phyloP scores from a whole-genome alignment of 1,140 invertebrate species.

The Aricia agestis region DNA sequence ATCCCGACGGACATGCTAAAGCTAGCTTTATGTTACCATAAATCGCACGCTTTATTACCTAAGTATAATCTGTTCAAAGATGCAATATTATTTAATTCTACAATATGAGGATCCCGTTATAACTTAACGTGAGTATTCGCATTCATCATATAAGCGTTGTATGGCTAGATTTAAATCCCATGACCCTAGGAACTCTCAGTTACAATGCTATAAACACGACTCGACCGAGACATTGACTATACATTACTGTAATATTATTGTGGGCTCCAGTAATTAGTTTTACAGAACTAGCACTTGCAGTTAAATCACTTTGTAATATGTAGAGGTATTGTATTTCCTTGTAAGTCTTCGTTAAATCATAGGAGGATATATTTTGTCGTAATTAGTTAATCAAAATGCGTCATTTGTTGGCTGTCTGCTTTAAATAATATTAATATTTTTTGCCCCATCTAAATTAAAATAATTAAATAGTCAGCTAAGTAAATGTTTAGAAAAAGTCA shows the following conservation, averaged over 20 bases:
- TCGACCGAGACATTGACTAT: not conserved
- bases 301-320: not conserved
- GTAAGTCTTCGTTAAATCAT: not conserved
- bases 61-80: no score
- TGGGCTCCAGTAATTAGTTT: not conserved
- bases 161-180: not conserved
- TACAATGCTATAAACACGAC: not conserved
- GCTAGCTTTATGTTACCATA: no score
- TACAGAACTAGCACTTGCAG: not conserved
- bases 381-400: not conserved
- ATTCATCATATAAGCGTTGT: constrained; percentile 8
- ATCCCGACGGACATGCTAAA: no score
- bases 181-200: constrained; percentile 5
- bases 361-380: not conserved
- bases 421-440: no score
- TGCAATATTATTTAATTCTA: no score
- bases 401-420: not conserved
- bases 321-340: not conserved
- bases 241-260: not conserved
- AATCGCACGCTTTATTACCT: no score
- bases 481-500: not conserved
- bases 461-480: not conserved
- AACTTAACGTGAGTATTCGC: not conserved
- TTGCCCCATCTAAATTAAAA: no score
- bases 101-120: not conserved